Base-by-base conservation (phyloP, 2,888 invertebrate genomes). In the Tupiocoris notatus region DNA sequence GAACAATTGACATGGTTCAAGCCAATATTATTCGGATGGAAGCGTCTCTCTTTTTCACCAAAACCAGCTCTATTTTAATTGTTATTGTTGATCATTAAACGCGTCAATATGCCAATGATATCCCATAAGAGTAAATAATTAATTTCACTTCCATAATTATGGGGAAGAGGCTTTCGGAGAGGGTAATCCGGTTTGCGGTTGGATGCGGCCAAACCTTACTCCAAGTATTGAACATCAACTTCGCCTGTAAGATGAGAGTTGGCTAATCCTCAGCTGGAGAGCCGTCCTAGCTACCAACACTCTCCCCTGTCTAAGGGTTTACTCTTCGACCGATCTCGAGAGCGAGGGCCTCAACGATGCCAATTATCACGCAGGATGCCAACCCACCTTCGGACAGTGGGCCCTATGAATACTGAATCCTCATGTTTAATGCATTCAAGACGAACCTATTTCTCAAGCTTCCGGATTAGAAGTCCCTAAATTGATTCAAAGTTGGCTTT, bases 391-490 rank as follows among this genome's bases (percentile, higher is more conserved):
- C 54, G 62, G 73, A 62, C 62, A 58, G 25, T 12, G 59, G 18
- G 59, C 57, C 73, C 73, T 73, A 73, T 73, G 73, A 73, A 73
- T 73, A 73, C 73, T 61, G 73, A 73, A 73, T 73, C 63, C 73
- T 73, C 73, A 73, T 73, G 73, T 73, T 62, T 73, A 73, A 73
- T 73, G 73, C 73, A 73, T 73, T 73, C 73, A 73, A 73, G 73
- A 73, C 73, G 73, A 62, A 73, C 73, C 73, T 39, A 63, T 63
- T 73, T 73, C 73, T 73, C 73, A 73, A 73, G 63, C 63, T 54
- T 62, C 21, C 54, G 73, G 17, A 65, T 62, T 62, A 54, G 23
- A 39, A n/a, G 73, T 22, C n/a, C 62, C 73, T 73, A 62, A 73
- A 73, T 73, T 73, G 73, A 73, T 73, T 73, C 73, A 62, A 61